Percentiles rank a stretch among this genome's conserved stretches.
These are phyloP conservation scores for Bagarius yarrelli DNA, from an alignment of 2,113 vertebrate species.

Conservation along the genomic window DNA sequence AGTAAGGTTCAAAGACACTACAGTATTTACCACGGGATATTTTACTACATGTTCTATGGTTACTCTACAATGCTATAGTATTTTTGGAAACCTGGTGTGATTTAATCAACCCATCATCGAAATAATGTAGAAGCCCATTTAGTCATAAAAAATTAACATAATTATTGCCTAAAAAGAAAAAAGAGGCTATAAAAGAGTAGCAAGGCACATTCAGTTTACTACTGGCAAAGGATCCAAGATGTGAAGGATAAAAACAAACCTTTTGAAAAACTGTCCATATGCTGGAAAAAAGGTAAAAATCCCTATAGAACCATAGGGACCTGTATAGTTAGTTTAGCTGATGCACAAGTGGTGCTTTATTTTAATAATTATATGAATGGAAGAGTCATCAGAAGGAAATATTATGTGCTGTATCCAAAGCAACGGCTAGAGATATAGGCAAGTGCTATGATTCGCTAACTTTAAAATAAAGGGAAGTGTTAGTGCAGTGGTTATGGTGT, in stretches of 20 bases:
- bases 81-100: too few relatives aligned
- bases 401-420: neutral
- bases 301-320: neutral
- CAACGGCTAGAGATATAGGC: neutral
- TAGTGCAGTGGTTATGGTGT: too few relatives aligned
- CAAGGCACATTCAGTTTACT: neutral
- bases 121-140: neutral
- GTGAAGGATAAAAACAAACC: neutral
- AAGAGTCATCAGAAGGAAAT: conserved; percentile 16
- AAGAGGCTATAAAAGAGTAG: neutral
- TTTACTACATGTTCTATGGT: too few relatives aligned
- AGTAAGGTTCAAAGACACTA: too few relatives aligned
- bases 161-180: neutral
- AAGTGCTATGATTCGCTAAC: neutral
- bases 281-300: neutral
- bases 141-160: neutral
- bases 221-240: neutral
- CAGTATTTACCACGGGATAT: too few relatives aligned
- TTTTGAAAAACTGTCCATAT: neutral
- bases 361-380: neutral
- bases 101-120: too few relatives aligned
- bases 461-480: too few relatives aligned
- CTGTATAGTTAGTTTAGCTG: neutral
- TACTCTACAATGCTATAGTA: too few relatives aligned
- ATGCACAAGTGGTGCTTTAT: neutral